Evolutionary conservation across 2,888 invertebrate genomes (phyloP).

Genomic region (Tribolium freemani): DNA sequence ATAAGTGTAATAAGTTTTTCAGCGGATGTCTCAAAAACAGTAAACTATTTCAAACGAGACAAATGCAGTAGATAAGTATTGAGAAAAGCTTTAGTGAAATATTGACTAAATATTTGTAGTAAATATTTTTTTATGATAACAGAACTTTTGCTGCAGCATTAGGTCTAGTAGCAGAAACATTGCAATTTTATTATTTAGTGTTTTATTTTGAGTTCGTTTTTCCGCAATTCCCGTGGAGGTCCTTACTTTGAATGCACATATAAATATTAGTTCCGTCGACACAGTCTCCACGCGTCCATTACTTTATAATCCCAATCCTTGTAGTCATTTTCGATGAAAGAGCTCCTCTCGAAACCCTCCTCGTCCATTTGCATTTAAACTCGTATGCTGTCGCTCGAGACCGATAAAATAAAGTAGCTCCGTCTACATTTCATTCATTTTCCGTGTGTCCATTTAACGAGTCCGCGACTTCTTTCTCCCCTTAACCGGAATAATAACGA

Average conservation of each 20-base stretch:
- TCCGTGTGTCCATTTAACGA: neutral
- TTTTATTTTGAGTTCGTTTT: neutral
- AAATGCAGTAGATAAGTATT: too few relatives aligned
- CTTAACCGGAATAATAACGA: constrained; percentile 1
- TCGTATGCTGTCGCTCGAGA: constrained; percentile 12
- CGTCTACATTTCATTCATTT: constrained; percentile 12
- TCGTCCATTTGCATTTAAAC: constrained; percentile 12
- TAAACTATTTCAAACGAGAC: too few relatives aligned
- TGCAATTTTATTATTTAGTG: too few relatives aligned
- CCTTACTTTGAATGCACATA: neutral
- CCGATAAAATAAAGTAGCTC: constrained; percentile 36
- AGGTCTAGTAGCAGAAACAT: too few relatives aligned
- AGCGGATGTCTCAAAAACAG: too few relatives aligned
- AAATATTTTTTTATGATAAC: too few relatives aligned
- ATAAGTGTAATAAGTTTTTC: too few relatives aligned
- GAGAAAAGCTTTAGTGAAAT: too few relatives aligned
- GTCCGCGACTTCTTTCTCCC: neutral
- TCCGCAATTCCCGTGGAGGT: neutral
- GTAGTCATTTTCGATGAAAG: neutral
- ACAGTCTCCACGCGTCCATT: neutral
- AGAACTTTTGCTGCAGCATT: too few relatives aligned
- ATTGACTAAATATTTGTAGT: too few relatives aligned
- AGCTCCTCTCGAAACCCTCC: neutral
- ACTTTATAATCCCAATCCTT: neutral
- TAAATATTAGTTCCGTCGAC: neutral